Evolutionary conservation across 2,888 invertebrate genomes (phyloP), one percentile per base, ranked within the genome.

Genomic region (Drosophila monieri): DNA sequence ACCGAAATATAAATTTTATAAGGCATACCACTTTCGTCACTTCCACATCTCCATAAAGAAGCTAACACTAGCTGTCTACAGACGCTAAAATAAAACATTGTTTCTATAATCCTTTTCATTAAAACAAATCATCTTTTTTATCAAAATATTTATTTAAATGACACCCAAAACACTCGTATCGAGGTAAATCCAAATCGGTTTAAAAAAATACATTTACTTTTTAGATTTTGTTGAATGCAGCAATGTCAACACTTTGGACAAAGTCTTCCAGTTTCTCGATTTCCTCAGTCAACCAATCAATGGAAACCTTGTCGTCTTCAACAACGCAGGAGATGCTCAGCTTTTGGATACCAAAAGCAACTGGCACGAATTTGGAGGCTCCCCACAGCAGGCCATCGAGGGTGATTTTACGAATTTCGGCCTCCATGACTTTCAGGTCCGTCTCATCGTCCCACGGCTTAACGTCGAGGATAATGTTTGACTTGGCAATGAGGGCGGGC

Each of bases 361-460:
- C 93, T 27, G 98, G 97, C 8, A 97, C 96, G 56, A 98, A 92
- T 93, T 97, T 97, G 2, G 96, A 95, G 58, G 97, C 96, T 78
- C 99, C 99, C 99, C 99, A 99, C 4, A 98, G 90, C 32, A 99
- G 94, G 23, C 99, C 99, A 88, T 98, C 98, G 74, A 93, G 94
- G 68, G 90, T 90, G 76, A 99, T 95, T 76, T 94, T 93, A 77
- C 98, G 94, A 0, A 98, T 97, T 78, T 93, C 92, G 27, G 92
- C 91, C 92, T 99, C 98, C 94, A 99, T 94, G 62, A 92, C 94
- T 78, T 93, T 94, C 95, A 99, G 96, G 87, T 99, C 96, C 37
- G 98, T 98, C 91, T 98, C 97, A 92, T 97, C 97, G 88, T 95
- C 95, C 94, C 94, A 94, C 30, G 98, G 98, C 90, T 99, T 99